These are phyloP conservation scores for Calliscelio sp. DNA, from an alignment of 2,888 invertebrate genomes.

Conservation along the genomic window DNA sequence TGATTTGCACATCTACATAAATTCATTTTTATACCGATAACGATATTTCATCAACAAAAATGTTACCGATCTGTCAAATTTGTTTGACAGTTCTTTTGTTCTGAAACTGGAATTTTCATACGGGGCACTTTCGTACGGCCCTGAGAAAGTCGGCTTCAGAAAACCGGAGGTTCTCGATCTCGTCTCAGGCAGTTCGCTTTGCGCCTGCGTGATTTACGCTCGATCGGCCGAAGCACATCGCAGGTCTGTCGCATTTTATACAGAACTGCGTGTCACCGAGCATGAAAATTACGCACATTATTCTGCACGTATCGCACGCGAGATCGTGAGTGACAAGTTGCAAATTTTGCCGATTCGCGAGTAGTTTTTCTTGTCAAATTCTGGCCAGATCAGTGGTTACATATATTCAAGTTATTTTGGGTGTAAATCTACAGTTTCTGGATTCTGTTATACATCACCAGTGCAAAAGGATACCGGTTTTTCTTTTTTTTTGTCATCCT, in stretches of 20 bases:
- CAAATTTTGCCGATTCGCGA: not conserved
- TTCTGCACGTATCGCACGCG: conserved; percentile 29
- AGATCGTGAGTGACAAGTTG: conserved; percentile 24
- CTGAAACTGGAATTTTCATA: too few relatives aligned
- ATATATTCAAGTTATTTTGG: too few relatives aligned
- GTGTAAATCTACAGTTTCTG: too few relatives aligned
- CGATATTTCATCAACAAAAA: too few relatives aligned
- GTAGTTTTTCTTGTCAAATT: not conserved
- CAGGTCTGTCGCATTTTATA: conserved; percentile 8
- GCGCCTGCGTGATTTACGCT: conserved; percentile 68
- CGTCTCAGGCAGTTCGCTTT: conserved; percentile 59
- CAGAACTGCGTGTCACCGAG: conserved; percentile 33
- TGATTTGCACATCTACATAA: too few relatives aligned
- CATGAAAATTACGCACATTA: conserved; percentile 46
- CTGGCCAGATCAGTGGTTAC: not conserved
- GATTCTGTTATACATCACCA: too few relatives aligned
- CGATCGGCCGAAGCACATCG: conserved; percentile 47
- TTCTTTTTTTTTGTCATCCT: too few relatives aligned
- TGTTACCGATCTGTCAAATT: too few relatives aligned
- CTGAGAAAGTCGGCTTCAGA: conserved; percentile 36
- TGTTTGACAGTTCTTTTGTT: too few relatives aligned
- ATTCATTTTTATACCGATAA: too few relatives aligned
- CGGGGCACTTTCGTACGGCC: too few relatives aligned
- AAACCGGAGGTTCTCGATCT: conserved; percentile 47
- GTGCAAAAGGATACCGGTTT: too few relatives aligned